Evolutionary conservation across 2,113 vertebrate species (phyloP), one percentile per base, ranked within the genome.

Genomic region (Brienomyrus longianalis): DNA sequence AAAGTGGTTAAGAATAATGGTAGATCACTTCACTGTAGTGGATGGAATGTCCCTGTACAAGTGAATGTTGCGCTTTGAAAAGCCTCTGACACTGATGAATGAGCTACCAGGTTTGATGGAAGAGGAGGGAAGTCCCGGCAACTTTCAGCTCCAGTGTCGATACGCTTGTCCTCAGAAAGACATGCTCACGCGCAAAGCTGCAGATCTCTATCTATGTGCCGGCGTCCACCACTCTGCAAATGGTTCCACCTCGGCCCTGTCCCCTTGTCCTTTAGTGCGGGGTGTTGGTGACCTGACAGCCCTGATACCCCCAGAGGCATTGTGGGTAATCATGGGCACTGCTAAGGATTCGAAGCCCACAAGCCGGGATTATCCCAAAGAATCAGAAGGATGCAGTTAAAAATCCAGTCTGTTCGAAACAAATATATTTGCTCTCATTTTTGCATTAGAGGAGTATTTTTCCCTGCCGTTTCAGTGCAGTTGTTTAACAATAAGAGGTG

Each of bases 1-100:
- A 84, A 84, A 84, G 10, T 84, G 83, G 83, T 47, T 84, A n/a
- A 48, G 9, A 84, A 48, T 84, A n/a, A 84, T 80, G 74, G 43
- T 11, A 23, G 8, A 19, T 51, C 31, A 39, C 48, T 54, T 27
- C 0, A 1, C 27, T 87, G 85, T 13, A 56, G 85, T 56, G 84
- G 48, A 27, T n/a, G 17, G 70, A 77, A 13, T 13, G 27, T 39
- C 35, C 5, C 27, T 0, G 83, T n/a, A 2, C 45, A 47, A 43
- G 31, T 43, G 35, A 5, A 5, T 84, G 83, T 84, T 48, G 83
- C 6, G 52, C 15, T 35, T 35, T 11, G 31, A 13, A 3, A 51
- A n/a, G 85, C 31, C 17, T 54, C 85, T 51, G 83, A 87, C 85
- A 19, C 50, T 52, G 47, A 54, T 56, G 85, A 21, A 54, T 56